These are phyloP conservation scores for Tragulus kanchil DNA, from an alignment of 2,113 vertebrate genomes.

Conservation along the genomic window DNA sequence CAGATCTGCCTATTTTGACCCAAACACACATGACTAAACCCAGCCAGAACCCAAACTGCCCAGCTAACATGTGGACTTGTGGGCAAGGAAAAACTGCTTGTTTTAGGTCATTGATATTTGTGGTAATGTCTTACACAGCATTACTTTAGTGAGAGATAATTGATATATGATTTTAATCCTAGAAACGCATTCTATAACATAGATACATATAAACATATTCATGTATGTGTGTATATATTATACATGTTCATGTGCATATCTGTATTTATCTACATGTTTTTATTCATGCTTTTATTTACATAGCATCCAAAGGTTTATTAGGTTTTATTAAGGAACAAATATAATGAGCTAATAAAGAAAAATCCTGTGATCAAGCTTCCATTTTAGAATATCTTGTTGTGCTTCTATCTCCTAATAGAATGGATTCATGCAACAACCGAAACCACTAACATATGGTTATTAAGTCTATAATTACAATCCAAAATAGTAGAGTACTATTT, in stretches of 20 bases:
- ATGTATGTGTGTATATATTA: background rate
- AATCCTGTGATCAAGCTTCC: background rate
- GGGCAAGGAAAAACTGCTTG: background rate
- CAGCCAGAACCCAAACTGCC: background rate
- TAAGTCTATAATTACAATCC: slow-evolving; percentile 9
- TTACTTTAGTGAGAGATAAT: background rate
- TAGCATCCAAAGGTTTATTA: background rate
- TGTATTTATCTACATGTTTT: background rate
- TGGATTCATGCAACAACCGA: background rate
- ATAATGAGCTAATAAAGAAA: background rate
- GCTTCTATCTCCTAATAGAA: background rate
- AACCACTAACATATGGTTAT: background rate
- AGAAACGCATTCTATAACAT: background rate
- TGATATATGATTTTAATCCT: background rate
- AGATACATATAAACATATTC: background rate
- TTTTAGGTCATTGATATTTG: background rate
- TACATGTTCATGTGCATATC: background rate
- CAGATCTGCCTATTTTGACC: background rate
- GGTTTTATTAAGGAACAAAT: background rate
- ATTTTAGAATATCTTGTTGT: background rate
- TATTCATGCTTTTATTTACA: background rate
- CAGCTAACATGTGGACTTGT: background rate
- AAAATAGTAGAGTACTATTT: background rate
- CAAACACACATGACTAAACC: background rate
- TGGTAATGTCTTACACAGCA: background rate